These are phyloP conservation scores for Euthynnus affinis DNA, from an alignment of 2,797 vertebrate genomes.

Conservation along the genomic window DNA sequence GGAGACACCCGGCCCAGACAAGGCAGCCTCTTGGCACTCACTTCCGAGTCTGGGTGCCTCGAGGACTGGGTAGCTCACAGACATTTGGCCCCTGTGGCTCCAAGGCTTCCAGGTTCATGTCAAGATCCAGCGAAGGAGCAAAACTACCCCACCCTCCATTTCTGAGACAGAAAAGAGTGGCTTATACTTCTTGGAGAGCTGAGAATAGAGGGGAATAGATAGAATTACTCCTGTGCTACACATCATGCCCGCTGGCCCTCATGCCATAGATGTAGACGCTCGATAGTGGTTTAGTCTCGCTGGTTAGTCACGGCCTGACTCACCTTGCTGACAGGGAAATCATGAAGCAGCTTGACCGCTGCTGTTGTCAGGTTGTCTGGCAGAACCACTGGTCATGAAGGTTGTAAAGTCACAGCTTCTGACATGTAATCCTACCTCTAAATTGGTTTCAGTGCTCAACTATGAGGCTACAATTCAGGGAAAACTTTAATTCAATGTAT, in stretches of 20 bases:
- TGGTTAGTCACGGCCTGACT: slow-evolving; percentile 83
- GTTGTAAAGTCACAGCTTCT: slow-evolving; percentile 72
- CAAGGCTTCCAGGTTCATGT: slow-evolving; percentile 73
- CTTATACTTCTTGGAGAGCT: slow-evolving; percentile 53
- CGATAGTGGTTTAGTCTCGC: slow-evolving; percentile 77
- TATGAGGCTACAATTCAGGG: slow-evolving; percentile 63
- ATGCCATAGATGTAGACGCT: slow-evolving; percentile 71
- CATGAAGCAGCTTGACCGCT: slow-evolving; percentile 63
- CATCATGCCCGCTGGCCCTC: slow-evolving; percentile 51
- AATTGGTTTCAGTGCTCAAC: slow-evolving; percentile 60
- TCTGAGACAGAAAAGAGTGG: slow-evolving; percentile 41
- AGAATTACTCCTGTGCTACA: slow-evolving; percentile 65
- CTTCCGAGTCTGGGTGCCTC: slow-evolving; percentile 57
- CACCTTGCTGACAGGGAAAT: slow-evolving; percentile 81
- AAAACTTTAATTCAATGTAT: slow-evolving; percentile 74
- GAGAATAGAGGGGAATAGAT: slow-evolving; percentile 57
- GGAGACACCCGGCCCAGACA: slow-evolving; percentile 48
- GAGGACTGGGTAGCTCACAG: slow-evolving; percentile 74
- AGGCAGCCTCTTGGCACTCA: slow-evolving; percentile 55
- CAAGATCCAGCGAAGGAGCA: slow-evolving; percentile 58
- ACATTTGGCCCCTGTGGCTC: slow-evolving; percentile 67
- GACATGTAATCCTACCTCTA: slow-evolving; percentile 59
- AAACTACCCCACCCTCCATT: slow-evolving; percentile 64
- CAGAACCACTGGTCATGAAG: slow-evolving; percentile 44
- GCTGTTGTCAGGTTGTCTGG: slow-evolving; percentile 57